Conservation (phyloP, 2,888 invertebrate species). For the Nowickia ferox region DNA sequence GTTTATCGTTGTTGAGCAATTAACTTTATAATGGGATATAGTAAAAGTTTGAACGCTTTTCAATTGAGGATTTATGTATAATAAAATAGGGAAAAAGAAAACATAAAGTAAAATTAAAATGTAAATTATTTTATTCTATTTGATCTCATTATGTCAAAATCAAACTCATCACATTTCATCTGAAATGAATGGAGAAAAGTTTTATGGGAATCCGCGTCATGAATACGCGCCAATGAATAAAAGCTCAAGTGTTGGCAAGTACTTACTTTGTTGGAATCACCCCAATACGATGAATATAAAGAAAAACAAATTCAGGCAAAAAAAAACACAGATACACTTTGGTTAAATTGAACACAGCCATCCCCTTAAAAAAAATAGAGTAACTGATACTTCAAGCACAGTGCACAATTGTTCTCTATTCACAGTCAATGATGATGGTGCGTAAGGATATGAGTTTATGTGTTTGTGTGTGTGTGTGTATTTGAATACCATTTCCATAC, state of each 20-base stretch:
- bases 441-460: conserved; percentile 36
- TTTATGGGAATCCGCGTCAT: conserved; percentile 40
- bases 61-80: conserved; percentile 61
- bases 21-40: conserved; percentile 71
- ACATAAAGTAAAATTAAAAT: conserved; percentile 42
- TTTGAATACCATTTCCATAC: conserved; percentile 66
- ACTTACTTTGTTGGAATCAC: conserved; percentile 61
- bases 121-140: conserved; percentile 68
- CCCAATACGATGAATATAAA: conserved; percentile 25
- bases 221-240: conserved; percentile 56
- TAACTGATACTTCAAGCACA: conserved; percentile 59
- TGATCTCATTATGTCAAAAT: conserved; percentile 66
- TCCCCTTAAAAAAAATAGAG: conserved; percentile 32
- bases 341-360: conserved; percentile 28
- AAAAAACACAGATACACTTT: conserved; percentile 32
- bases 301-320: conserved; percentile 37
- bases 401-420: conserved; percentile 51
- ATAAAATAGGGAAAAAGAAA: conserved; percentile 26
- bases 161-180: conserved; percentile 48
- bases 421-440: conserved; percentile 56
- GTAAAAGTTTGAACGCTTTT: conserved; percentile 68
- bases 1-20: conserved; percentile 70
- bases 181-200: conserved; percentile 29
- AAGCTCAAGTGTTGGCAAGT: conserved; percentile 67
- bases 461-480: background rate